Percentiles rank a stretch among this genome's conserved stretches.
Evolutionary conservation across 2,888 invertebrate species (phyloP).

Genomic region (Diaphora mendica): DNA sequence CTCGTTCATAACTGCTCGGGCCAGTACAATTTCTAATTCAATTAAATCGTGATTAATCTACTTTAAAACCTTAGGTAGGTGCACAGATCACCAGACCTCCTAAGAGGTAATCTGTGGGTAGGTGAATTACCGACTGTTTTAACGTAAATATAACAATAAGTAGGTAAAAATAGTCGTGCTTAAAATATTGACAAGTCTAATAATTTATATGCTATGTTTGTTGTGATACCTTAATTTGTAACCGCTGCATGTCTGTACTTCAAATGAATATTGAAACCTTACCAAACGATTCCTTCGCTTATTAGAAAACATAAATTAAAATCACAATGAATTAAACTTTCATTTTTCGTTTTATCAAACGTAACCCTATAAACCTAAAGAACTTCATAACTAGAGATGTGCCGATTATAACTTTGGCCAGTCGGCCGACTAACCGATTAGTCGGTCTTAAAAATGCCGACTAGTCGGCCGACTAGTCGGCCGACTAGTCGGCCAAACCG

Average conservation of each 20-base stretch:
- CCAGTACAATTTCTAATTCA: too few species aligned
- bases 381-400: too few species aligned
- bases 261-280: neutral
- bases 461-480: too few species aligned
- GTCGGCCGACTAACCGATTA: too few species aligned
- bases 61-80: neutral
- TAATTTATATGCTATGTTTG: neutral
- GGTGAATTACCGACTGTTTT: neutral
- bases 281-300: neutral
- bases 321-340: neutral
- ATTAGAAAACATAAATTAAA: neutral
- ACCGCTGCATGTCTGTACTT: neutral
- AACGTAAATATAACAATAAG: neutral
- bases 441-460: too few species aligned
- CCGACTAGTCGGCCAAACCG: too few species aligned
- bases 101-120: too few species aligned
- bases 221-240: neutral
- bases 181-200: neutral
- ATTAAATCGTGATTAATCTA: neutral
- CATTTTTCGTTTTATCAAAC: neutral
- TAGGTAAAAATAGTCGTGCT: neutral
- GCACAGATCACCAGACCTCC: too few species aligned
- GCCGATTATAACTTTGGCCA: too few species aligned
- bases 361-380: neutral
- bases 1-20: neutral